Base-by-base conservation (phyloP, 2,797 vertebrate species). In the Catharus ustulatus region DNA sequence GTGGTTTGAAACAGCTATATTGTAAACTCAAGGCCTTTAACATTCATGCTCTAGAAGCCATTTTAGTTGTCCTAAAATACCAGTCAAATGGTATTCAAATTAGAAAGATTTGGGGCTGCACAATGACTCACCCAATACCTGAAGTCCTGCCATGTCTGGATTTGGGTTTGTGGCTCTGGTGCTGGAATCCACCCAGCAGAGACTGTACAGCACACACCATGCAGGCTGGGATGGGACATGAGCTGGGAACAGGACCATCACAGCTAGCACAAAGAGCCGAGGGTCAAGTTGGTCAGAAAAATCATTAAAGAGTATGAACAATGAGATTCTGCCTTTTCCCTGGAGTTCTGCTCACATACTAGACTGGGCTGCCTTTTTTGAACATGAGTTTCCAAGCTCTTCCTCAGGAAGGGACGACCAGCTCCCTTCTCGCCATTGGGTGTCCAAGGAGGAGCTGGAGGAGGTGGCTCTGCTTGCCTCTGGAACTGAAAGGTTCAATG, bases 361-460 rank as follows among this genome's bases (percentile, higher is more conserved):
- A 40, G 26, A 22, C 40, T 30, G 55, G 16, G 14, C 4, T 61
- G 43, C 7, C 1, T 0, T 34, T 91, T 54, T 19, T 42, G 17
- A 78, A 49, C 3, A 3, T 19, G 21, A 0, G 0, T 10, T n/a
- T n/a, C 40, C n/a, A 55, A 79, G 24, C 12, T 21, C n/a, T 61
- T 87, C 46, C 40, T 79, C 19, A 10, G n/a, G 11, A 27, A 66
- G 12, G 17, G 22, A 51, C 11, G 58, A 82, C 26, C 34, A 68
- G 4, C 17, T n/a, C n/a, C 13, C 20, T 54, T 51, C 48, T 38
- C 2, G 0, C 29, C 5, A 2, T 15, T 7, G 2, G 8, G 13
- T 71, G 8, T 73, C 36, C 0, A 0, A 40, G 34, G 11, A 75
- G 40, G 14, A 61, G 38, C 29, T 54, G 26, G 6, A 20, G 22